Base-by-base conservation (phyloP, 2,888 invertebrate species). In the Scelioninae gen. 2 region DNA sequence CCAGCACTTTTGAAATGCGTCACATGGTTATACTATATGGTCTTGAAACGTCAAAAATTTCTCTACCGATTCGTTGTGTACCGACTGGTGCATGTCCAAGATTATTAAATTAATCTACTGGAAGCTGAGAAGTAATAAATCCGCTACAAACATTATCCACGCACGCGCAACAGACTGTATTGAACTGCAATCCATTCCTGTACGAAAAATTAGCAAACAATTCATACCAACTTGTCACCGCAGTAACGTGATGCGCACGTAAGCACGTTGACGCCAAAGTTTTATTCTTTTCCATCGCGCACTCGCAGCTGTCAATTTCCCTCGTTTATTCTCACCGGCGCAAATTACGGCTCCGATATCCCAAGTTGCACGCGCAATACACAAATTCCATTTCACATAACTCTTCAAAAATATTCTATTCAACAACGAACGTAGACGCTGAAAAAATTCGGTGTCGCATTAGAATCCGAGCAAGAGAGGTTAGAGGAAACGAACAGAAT, bases 361-460 rank as follows among this genome's bases (percentile, higher is more conserved):
- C 41, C 41, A 37, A 45, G 46, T 55, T 43, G 45, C 15, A 22
- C 13, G 46, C 18, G 19, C 50, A 28, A 37, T 70, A 57, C 35
- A 63, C 71, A 58, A 52, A 64, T 64, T 31, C 63, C 39, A 52
- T 50, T 50, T 25, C 50, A 22, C 64, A 64, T 64, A 64, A 71
- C 64, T 64, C 52, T 52, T 37, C 57, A 50, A 37, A 58, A 64
- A 58, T 58, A 64, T 71, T 71, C 39, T 45, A 57, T 58, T 52
- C 37, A 58, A 52, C 70, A 50, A 43, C 46, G 43, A 46, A 33
- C 9, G 43, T 18, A 61, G 46, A 39, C 52, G 35, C 52, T 43
- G 48, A 69, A 69, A 53, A 69, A 61, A n/a, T 69, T 53, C 18
- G 46, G 35, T 37, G 55, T 53, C 55, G 48, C 53, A 69, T 69